These are phyloP conservation scores for Sesia bembeciformis DNA, from an alignment of 2,888 invertebrate species.

Conservation along the genomic window DNA sequence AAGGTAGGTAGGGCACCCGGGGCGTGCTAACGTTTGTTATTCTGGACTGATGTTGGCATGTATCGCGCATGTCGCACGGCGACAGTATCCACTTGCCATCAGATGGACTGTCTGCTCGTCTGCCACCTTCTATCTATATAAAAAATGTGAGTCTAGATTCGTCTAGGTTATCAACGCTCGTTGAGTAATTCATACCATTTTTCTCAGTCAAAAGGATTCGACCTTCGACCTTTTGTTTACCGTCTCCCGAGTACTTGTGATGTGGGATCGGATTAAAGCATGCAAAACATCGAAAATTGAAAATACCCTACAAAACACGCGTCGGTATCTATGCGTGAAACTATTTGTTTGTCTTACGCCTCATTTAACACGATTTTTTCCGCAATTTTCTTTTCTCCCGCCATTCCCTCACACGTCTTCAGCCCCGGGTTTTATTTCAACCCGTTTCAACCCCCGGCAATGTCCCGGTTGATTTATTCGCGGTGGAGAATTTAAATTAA, in stretches of 20 bases:
- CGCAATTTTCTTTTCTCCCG: not conserved
- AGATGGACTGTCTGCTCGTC: too few relatives aligned
- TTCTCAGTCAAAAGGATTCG: too few relatives aligned
- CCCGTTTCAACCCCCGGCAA: not conserved
- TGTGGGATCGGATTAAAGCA: not conserved
- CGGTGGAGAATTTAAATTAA: conserved; percentile 31
- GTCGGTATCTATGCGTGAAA: not conserved
- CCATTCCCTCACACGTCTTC: not conserved
- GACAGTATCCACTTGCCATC: too few relatives aligned
- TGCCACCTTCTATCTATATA: too few relatives aligned
- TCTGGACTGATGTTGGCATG: too few relatives aligned
- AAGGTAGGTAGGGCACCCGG: too few relatives aligned
- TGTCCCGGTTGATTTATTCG: conserved; percentile 26
- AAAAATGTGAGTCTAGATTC: too few relatives aligned
- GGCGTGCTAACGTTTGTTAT: too few relatives aligned
- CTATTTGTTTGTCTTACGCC: conserved; percentile 2
- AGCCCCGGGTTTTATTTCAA: not conserved
- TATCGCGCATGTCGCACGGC: too few relatives aligned
- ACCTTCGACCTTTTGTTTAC: too few relatives aligned
- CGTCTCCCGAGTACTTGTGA: not conserved
- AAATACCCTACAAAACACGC: not conserved
- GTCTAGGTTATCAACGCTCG: too few relatives aligned
- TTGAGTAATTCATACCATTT: too few relatives aligned
- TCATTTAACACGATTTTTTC: conserved; percentile 3
- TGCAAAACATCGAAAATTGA: not conserved